Evolutionary conservation across 1,140 invertebrate genomes (phyloP).

Genomic region (Drosophila seguyi): DNA sequence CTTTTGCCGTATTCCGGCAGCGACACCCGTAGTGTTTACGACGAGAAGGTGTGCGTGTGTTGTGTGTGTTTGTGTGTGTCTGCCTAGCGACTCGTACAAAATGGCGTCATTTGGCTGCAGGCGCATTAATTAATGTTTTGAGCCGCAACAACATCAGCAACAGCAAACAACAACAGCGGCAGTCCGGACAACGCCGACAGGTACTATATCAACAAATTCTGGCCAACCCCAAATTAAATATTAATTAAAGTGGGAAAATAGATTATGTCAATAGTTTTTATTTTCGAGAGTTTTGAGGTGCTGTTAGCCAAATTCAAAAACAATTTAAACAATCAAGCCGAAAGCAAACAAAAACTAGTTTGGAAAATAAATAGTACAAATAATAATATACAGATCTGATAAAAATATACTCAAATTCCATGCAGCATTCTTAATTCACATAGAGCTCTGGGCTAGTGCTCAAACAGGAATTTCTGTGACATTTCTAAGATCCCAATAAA

Average conservation of each 20-base stretch:
- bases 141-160: slow-evolving; percentile 58
- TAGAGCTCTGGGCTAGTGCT: background rate
- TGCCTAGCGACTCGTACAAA: slow-evolving; percentile 55
- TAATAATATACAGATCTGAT: too few species aligned
- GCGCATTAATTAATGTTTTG: slow-evolving; percentile 80
- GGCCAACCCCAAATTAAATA: slow-evolving; percentile 2
- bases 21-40: slow-evolving; percentile 1
- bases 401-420: too few species aligned
- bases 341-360: background rate
- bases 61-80: slow-evolving; percentile 18
- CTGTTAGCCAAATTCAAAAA: background rate
- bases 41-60: background rate
- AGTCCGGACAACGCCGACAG: slow-evolving; percentile 19
- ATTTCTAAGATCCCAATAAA: background rate
- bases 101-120: slow-evolving; percentile 78
- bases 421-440: background rate
- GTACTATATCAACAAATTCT: slow-evolving; percentile 3
- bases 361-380: background rate
- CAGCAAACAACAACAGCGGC: slow-evolving; percentile 34
- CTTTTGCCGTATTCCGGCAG: slow-evolving; percentile 40
- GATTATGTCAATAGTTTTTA: slow-evolving; percentile 3
- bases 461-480: background rate
- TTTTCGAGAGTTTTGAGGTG: background rate
- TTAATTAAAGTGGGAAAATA: slow-evolving; percentile 11
- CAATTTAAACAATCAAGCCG: background rate